Percentiles rank a stretch among this genome's conserved stretches.
Conservation (phyloP, 2,113 vertebrate species). For the Edolisoma coerulescens region DNA sequence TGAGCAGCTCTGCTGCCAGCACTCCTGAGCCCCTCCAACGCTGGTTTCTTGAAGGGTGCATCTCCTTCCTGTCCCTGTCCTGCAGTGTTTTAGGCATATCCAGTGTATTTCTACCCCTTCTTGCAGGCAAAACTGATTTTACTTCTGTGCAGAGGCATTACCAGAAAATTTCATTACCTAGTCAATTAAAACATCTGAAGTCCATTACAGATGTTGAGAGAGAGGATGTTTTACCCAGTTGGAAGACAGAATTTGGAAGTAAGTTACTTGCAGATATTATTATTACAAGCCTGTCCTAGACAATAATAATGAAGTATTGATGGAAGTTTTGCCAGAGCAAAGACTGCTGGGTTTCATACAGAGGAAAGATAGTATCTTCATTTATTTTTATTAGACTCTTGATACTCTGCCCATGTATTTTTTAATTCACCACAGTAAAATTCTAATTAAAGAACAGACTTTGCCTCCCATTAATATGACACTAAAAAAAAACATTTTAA, state of each 20-base stretch:
- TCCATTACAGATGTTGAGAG: background rate
- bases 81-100: background rate
- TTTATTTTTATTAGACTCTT: slow-evolving; percentile 62
- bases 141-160: background rate
- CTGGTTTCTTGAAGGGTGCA: background rate
- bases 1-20: background rate
- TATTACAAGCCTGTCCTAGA: slow-evolving; percentile 18
- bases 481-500: slow-evolving; percentile 28
- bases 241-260: slow-evolving; percentile 4
- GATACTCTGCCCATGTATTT: slow-evolving; percentile 60
- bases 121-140: background rate
- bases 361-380: slow-evolving; percentile 45
- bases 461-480: slow-evolving; percentile 57
- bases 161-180: background rate
- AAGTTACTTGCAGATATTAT: slow-evolving; percentile 37
- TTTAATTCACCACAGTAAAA: slow-evolving; percentile 65
- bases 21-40: background rate
- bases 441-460: slow-evolving; percentile 66
- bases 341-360: slow-evolving; percentile 40
- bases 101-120: background rate
- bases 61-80: background rate
- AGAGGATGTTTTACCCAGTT: background rate
- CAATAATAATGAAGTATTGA: slow-evolving; percentile 54
- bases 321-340: slow-evolving; percentile 42
- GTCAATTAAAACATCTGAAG: background rate